Percentiles rank a stretch among this genome's conserved stretches.
Conservation (phyloP, 2,888 invertebrate genomes). For the Oxycera nigricornis region DNA sequence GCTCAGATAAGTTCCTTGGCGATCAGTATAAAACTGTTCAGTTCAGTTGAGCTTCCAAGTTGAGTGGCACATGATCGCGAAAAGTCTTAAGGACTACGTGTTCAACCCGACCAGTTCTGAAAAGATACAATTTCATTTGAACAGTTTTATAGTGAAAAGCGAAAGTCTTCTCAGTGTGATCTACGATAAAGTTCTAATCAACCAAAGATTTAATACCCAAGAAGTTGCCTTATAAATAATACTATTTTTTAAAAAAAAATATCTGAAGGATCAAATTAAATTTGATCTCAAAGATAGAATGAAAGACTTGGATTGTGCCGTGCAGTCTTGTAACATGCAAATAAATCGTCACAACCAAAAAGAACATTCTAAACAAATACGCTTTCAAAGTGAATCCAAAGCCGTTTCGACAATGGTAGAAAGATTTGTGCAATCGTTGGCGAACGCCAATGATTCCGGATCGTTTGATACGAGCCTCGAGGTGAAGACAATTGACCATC, state of each 20-base stretch:
- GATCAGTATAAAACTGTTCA: slow-evolving; percentile 28
- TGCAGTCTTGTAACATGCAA: slow-evolving; percentile 6
- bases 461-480: slow-evolving; percentile 61
- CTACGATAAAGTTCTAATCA: too few relatives aligned
- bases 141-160: background rate
- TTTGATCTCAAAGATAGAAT: background rate
- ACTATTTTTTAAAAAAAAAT: background rate
- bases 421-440: slow-evolving; percentile 58
- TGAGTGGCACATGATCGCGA: slow-evolving; percentile 2
- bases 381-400: background rate
- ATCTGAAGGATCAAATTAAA: too few relatives aligned
- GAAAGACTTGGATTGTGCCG: slow-evolving; percentile 24
- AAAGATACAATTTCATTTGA: background rate
- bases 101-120: background rate
- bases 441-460: slow-evolving; percentile 59
- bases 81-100: background rate
- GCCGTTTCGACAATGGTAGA: slow-evolving; percentile 55
- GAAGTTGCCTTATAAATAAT: background rate
- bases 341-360: slow-evolving; percentile 19
- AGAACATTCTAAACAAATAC: background rate
- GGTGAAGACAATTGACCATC: slow-evolving; percentile 54
- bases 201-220: background rate
- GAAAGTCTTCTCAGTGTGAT: too few relatives aligned
- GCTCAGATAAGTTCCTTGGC: slow-evolving; percentile 26
- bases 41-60: slow-evolving; percentile 17